phyloP scores from a whole-genome alignment of 2,113 vertebrate species.

The Mustelus asterias region DNA sequence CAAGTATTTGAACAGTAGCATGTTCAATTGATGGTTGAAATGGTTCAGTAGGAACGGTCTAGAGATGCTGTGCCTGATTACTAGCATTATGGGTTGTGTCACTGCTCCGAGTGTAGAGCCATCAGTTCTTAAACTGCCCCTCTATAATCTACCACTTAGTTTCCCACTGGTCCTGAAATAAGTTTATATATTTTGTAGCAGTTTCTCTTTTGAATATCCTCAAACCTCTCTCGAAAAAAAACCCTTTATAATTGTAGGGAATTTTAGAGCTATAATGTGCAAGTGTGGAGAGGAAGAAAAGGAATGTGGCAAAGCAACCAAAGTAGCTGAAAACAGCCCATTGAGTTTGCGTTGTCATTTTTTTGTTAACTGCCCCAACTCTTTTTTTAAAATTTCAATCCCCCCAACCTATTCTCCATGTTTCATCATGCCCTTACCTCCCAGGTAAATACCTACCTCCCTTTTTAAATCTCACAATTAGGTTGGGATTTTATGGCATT shows the following conservation, averaged over 20 bases:
- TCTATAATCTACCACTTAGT: background rate
- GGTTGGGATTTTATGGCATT: background rate
- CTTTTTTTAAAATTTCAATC: background rate
- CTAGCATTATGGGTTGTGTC: background rate
- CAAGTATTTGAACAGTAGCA: background rate
- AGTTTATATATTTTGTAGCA: background rate
- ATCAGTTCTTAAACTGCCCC: background rate
- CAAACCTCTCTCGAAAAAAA: background rate
- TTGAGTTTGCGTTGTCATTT: background rate
- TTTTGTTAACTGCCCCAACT: background rate
- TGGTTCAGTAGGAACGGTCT: background rate
- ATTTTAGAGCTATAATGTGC: background rate
- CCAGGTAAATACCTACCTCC: background rate
- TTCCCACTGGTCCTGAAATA: background rate
- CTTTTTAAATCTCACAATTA: background rate
- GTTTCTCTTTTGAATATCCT: background rate
- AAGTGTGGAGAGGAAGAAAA: background rate
- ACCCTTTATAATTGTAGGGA: background rate
- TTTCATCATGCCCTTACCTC: background rate
- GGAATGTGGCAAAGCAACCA: background rate
- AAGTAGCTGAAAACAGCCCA: background rate
- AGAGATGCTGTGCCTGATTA: background rate
- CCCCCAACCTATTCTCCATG: background rate
- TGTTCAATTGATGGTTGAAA: background rate
- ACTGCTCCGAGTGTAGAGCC: background rate